Evolutionary conservation across 2,113 vertebrate genomes (phyloP).

Genomic region (Colossoma macropomum): DNA sequence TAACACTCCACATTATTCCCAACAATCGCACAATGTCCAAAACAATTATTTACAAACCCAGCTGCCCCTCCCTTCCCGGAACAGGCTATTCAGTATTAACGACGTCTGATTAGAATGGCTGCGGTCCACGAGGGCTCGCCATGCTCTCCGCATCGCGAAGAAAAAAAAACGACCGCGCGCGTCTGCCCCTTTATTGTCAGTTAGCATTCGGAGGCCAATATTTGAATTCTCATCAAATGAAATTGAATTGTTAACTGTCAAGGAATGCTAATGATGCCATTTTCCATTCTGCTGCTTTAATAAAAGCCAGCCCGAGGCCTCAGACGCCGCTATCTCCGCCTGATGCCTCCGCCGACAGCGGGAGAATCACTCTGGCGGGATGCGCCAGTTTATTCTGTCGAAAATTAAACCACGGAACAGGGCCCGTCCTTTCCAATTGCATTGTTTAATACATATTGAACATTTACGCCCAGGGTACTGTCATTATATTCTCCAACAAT

Average conservation of each 20-base stretch:
- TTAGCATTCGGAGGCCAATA: slow-evolving; percentile 67
- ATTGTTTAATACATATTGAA: slow-evolving; percentile 77
- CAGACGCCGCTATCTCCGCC: slow-evolving; percentile 22
- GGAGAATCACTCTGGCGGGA: slow-evolving; percentile 60
- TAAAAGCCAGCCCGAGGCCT: slow-evolving; percentile 55
- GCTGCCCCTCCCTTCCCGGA: slow-evolving; percentile 23
- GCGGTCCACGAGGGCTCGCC: slow-evolving; percentile 46
- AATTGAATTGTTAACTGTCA: slow-evolving; percentile 77
- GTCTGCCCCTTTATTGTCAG: slow-evolving; percentile 57
- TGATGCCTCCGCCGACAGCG: slow-evolving; percentile 22
- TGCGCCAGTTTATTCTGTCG: slow-evolving; percentile 76
- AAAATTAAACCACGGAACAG: slow-evolving; percentile 79
- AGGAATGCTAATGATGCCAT: slow-evolving; percentile 73
- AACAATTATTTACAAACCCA: slow-evolving; percentile 41
- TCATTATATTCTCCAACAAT: slow-evolving; percentile 69
- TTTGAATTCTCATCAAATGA: slow-evolving; percentile 60
- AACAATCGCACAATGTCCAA: slow-evolving; percentile 28
- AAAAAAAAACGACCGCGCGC: slow-evolving; percentile 33
- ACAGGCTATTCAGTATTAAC: slow-evolving; percentile 60
- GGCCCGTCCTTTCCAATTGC: slow-evolving; percentile 65
- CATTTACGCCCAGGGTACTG: slow-evolving; percentile 61
- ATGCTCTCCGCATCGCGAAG: slow-evolving; percentile 33
- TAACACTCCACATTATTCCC: slow-evolving; percentile 41
- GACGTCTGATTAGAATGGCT: slow-evolving; percentile 65
- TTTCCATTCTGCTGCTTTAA: slow-evolving; percentile 67